Evolutionary conservation across 2,888 invertebrate species (phyloP).

Genomic region (Teleiodes luculella): DNA sequence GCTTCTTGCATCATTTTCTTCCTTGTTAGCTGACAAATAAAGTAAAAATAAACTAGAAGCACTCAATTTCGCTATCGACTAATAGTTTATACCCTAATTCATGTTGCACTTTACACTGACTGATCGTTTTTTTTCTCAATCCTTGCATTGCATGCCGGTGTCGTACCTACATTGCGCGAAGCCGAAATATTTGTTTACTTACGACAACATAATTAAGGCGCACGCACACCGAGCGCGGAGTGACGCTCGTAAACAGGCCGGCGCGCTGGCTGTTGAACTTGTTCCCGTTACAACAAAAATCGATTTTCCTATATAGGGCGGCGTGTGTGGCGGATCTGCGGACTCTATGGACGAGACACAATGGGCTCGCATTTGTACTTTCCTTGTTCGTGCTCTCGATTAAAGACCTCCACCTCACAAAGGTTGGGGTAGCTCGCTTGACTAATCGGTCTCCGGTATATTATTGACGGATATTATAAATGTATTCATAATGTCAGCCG

Average conservation of each 20-base stretch:
- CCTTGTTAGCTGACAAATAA: too few species aligned
- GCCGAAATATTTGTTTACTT: slow-evolving; percentile 7
- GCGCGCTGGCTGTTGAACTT: slow-evolving; percentile 46
- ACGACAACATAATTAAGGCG: slow-evolving; percentile 3
- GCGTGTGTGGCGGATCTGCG: slow-evolving; percentile 38
- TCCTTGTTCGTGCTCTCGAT: too few species aligned
- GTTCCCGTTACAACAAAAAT: slow-evolving; percentile 52
- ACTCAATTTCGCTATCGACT: not conserved
- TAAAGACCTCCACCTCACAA: too few species aligned
- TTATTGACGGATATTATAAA: too few species aligned
- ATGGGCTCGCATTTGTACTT: too few species aligned
- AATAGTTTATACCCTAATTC: not conserved
- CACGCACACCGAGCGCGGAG: not conserved
- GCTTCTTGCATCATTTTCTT: too few species aligned
- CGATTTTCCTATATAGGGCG: slow-evolving; percentile 69
- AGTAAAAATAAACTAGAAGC: too few species aligned
- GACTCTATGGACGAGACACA: slow-evolving; percentile 23
- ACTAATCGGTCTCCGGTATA: too few species aligned
- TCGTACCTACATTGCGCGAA: not conserved
- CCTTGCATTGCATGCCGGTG: not conserved
- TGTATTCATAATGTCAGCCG: too few species aligned
- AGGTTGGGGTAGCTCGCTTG: too few species aligned
- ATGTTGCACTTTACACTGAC: not conserved
- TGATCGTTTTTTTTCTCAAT: not conserved
- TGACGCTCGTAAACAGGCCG: slow-evolving; percentile 6